phyloP scores from a whole-genome alignment of 2,888 invertebrate genomes.

The Adelphocoris suturalis region DNA sequence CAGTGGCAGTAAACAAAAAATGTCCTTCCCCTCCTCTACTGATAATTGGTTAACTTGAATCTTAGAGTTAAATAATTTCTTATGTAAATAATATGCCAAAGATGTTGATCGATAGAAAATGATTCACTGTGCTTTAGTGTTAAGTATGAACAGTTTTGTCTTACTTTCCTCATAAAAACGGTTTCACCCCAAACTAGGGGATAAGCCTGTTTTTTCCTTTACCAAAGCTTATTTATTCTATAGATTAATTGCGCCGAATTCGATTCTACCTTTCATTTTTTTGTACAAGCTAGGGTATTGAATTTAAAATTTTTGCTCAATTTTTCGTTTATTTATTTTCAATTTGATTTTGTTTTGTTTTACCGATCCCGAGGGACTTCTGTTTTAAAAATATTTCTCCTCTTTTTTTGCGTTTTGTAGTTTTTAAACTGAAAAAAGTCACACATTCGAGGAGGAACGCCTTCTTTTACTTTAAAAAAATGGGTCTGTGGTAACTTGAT shows the following conservation, averaged over 20 bases:
- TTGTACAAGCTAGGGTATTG: constrained; percentile 27
- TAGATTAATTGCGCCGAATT: constrained; percentile 44
- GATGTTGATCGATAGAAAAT: constrained; percentile 68
- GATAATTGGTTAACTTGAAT: constrained; percentile 37
- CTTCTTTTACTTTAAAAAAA: constrained; percentile 9
- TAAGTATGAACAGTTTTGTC: constrained; percentile 27
- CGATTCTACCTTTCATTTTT: constrained; percentile 41
- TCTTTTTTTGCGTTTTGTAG: not conserved
- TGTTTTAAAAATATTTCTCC: not conserved
- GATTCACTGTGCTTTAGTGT: constrained; percentile 61
- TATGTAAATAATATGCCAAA: constrained; percentile 72
- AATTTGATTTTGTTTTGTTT: constrained; percentile 3
- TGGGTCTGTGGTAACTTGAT: constrained; percentile 32
- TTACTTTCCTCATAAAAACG: constrained; percentile 30
- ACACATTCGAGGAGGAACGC: constrained; percentile 1
- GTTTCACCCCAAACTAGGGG: not conserved
- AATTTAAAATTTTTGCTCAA: constrained; percentile 35
- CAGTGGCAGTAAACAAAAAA: constrained; percentile 44
- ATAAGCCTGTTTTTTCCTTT: constrained; percentile 34
- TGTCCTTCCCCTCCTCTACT: constrained; percentile 26
- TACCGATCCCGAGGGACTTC: constrained; percentile 30
- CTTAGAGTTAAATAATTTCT: constrained; percentile 23
- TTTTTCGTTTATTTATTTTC: constrained; percentile 38
- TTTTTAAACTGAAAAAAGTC: constrained; percentile 1
- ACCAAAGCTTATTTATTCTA: constrained; percentile 61